Evolutionary conservation across 35 echinoderm and acorn worm genomes (phyloP).

Genomic region (Amphiura filiformis): DNA sequence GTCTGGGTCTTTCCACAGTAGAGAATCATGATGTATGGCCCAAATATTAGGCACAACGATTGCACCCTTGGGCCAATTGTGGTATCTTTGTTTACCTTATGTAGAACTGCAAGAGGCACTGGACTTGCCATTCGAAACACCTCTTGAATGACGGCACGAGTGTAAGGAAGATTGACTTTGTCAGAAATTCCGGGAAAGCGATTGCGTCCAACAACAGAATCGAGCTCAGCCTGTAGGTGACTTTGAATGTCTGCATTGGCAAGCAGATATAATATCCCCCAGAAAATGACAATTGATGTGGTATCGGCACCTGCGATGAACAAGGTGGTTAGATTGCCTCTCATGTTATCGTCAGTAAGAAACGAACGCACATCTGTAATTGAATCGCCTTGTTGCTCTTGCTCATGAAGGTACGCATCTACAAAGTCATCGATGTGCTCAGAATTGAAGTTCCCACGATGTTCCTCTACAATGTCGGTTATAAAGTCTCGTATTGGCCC

Average conservation of each 20-base stretch:
- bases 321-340: constrained; percentile 20
- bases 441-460: background rate
- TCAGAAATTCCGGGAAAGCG: constrained; percentile 56
- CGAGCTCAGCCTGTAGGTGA: constrained; percentile 67
- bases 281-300: constrained; percentile 66
- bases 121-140: constrained; percentile 26
- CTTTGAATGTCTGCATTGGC: constrained; percentile 51
- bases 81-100: constrained; percentile 14
- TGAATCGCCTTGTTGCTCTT: background rate
- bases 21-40: constrained; percentile 25
- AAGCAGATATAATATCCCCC: constrained; percentile 69
- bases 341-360: background rate
- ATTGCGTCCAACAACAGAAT: constrained; percentile 52
- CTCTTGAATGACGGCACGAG: constrained; percentile 47
- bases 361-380: background rate
- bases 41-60: constrained; percentile 24
- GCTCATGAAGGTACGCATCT: background rate
- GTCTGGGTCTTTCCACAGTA: constrained; percentile 41
- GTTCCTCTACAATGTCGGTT: background rate
- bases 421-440: background rate
- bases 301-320: constrained; percentile 72
- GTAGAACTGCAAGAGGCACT: constrained; percentile 31
- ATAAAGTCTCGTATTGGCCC: background rate
- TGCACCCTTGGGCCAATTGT: constrained; percentile 15
- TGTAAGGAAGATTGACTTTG: constrained; percentile 51